Evolutionary conservation across 2,113 vertebrate species (phyloP).

Genomic region (Polyodon spathula): DNA sequence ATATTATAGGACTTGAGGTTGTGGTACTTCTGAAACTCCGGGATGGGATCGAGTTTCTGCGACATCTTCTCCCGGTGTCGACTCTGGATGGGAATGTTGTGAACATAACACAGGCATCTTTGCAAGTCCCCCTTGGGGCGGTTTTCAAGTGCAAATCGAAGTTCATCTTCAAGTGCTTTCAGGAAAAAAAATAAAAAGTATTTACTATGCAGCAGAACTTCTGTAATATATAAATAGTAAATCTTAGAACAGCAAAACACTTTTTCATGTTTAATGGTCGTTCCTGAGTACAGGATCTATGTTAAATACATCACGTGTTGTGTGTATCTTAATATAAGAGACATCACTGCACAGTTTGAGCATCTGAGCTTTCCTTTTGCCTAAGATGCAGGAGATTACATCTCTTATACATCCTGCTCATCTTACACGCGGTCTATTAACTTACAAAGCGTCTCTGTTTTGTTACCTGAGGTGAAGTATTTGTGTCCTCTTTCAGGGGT

Average conservation of each 20-base stretch:
- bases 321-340: no score
- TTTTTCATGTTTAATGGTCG: no score
- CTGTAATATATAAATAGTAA: no score
- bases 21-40: constrained; percentile 1
- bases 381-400: no score
- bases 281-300: no score
- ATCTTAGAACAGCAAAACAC: no score
- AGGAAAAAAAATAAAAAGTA: not conserved
- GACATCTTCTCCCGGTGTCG: constrained; percentile 15
- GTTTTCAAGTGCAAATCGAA: constrained; percentile 46
- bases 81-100: constrained; percentile 37
- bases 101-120: constrained; percentile 55
- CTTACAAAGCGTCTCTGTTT: no score
- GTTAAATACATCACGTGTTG: no score
- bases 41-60: constrained; percentile 10
- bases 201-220: not conserved
- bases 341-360: no score
- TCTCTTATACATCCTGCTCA: no score
- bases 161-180: constrained; percentile 53
- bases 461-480: constrained; percentile 55
- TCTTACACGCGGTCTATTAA: no score
- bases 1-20: constrained; percentile 14
- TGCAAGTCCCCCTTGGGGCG: constrained; percentile 22
- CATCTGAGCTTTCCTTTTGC: no score
- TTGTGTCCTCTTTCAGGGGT: constrained; percentile 34